A percentile compares a stretch with the other conserved stretches of the same genome.
Evolutionary conservation across 2,113 vertebrate species (phyloP).

Genomic region (Pundamilia nyererei): DNA sequence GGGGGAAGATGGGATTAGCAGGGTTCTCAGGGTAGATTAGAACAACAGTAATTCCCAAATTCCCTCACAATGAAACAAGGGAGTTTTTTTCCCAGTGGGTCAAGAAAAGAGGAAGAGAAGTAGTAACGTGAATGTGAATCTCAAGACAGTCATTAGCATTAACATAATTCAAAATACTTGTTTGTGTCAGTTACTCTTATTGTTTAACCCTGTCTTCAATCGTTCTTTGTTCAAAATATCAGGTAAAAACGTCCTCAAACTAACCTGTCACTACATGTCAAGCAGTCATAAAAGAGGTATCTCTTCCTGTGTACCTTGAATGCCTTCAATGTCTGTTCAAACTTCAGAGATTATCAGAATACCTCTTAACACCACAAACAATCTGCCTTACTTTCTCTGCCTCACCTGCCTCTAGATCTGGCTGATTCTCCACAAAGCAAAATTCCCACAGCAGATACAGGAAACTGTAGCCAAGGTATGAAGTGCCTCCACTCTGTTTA

Average conservation of each 20-base stretch:
- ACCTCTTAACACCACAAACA: neutral
- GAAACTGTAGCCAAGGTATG: neutral
- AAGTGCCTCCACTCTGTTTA: neutral
- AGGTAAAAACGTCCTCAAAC: neutral
- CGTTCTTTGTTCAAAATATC: neutral
- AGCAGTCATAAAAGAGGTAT: neutral
- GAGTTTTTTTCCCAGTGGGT: neutral
- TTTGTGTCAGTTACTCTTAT: neutral
- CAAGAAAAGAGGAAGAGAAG: neutral
- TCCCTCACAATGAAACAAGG: slow-evolving; percentile 7
- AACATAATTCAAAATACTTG: neutral
- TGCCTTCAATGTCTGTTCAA: neutral
- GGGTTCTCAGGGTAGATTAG: slow-evolving; percentile 46
- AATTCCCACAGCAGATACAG: slow-evolving; percentile 7
- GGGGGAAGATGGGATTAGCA: slow-evolving; percentile 41
- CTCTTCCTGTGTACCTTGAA: neutral
- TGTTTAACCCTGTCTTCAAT: neutral
- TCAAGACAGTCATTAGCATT: neutral
- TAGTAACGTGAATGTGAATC: neutral
- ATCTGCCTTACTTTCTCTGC: neutral
- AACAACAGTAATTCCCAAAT: slow-evolving; percentile 31
- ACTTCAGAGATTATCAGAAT: neutral
- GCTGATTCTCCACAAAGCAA: neutral
- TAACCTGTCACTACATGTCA: neutral
- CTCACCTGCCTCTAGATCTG: neutral